Evolutionary conservation across 2,113 vertebrate genomes (phyloP), one percentile per base, ranked within the genome.

Genomic region (Tenebrosternarchus preto): DNA sequence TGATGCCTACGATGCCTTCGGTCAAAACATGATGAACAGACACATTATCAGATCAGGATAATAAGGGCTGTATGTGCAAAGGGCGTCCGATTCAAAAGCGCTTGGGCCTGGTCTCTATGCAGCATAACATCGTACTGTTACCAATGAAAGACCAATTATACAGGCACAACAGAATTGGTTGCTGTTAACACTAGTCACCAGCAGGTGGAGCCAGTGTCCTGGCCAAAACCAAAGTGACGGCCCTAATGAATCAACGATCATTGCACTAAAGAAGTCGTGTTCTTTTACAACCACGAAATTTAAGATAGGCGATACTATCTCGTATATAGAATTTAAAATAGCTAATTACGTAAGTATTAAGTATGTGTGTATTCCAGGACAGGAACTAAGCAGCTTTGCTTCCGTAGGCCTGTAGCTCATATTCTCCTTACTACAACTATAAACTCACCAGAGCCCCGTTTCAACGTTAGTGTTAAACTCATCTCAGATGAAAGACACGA

Each of bases 181-280:
- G 71, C 17, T 27, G 16, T 71, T 55, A 31, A 31, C 56, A 22
- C 61, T 7, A 59, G 22, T 27, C 59, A n/a, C 92, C 96, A 94
- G 93, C 89, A 97, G 96, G 93, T 94, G 96, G 95, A 91, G 93
- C 89, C 94, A 92, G 90, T 87, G 88, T 86, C 91, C 93, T 91
- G 88, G 87, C 83, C 55, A 90, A 93, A 82, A 76, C 3, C 19
- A 66, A 67, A 8, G 12, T 39, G 19, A 33, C 39, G 24, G 12
- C 20, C 24, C 11, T 73, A 73, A 39, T n/a, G 3, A 20, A 12
- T n/a, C 19, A 68, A 22, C 64, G 33, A 68, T 36, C 63, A 11
- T 8, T 19, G 63, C 20, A 29, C 22, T 29, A 33, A 70, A 20
- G 16, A 60, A 56, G 29, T 7, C 53, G 4, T 17, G 17, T 24